Conservation (phyloP, 2,113 vertebrate genomes). For the Dipodomys spectabilis region DNA sequence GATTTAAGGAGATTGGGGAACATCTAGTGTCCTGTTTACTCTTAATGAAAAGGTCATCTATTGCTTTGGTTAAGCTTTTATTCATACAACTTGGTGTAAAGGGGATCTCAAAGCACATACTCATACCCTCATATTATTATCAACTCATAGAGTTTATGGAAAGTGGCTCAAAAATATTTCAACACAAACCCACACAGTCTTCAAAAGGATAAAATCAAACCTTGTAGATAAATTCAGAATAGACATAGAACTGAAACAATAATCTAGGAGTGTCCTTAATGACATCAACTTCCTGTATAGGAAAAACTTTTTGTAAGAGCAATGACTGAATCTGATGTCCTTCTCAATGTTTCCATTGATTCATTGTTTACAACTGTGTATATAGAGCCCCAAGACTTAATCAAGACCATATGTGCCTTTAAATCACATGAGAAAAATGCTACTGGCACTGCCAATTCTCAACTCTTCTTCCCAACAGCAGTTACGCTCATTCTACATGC, state of each 20-base stretch:
- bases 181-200: background rate
- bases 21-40: background rate
- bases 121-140: constrained; percentile 33
- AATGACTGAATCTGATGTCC: background rate
- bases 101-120: constrained; percentile 6
- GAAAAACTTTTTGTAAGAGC: background rate
- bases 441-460: background rate
- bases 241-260: background rate
- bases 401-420: constrained; percentile 10
- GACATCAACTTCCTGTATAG: background rate
- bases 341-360: constrained; percentile 8
- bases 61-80: constrained; percentile 28
- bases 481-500: background rate
- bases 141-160: background rate
- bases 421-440: constrained; percentile 25
- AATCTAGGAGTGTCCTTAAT: constrained; percentile 4
- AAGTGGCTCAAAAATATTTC: background rate
- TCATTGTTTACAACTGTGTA: too few species aligned
- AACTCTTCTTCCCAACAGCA: constrained; percentile 8
- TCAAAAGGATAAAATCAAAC: background rate
- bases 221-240: constrained; percentile 37
- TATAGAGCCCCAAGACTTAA: background rate
- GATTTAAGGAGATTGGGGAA: background rate
- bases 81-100: constrained; percentile 41
- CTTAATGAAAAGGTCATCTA: constrained; percentile 8